Base-by-base conservation (phyloP, 2,888 invertebrate genomes). In the Ennomos quercinarius region DNA sequence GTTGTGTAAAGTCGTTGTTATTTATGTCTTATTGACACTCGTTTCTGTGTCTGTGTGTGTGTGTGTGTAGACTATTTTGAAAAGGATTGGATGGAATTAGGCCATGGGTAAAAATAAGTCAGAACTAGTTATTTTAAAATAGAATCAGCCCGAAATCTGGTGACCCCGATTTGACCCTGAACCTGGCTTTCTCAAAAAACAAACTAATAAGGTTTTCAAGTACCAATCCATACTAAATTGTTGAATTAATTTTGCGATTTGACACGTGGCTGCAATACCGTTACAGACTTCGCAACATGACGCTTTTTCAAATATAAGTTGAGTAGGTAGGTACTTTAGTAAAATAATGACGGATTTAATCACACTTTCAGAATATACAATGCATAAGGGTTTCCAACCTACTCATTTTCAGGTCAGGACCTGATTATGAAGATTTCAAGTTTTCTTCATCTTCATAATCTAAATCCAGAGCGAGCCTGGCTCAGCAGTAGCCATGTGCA, bases 191-290 rank as follows among this genome's bases (percentile, higher is more conserved):
- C 58, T 10, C 41, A 57, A 62, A 50, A 17, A 27, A 11, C 43
- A 37, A 53, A 55, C 49, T 40, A 57, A 56, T 44, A 47, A 56
- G 52, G 11, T 27, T 27, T 27, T 27, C 6, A 27, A 27, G 27
- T 37, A 45, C 10, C 60, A 50, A 48, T 52, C 63, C 65, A 67
- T 65, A 62, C 49, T 63, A 63, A 67, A 67, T 65, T 45, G 56
- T 46, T 9, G 41, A 63, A 58, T 63, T 63, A 61, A 61, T 49
- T 61, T 57, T 13, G 11, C 53, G 59, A 60, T 60, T 64, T 35
- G 58, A 38, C 27, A 59, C 63, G 59, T 58, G 44, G 37, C 54
- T 13, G 61, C 50, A 62, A 66, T 5, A 44, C 10, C 11, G 10
- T 49, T 48, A 49, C 56, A 40, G 12, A 12, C 39, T 13, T 64